phyloP scores from a whole-genome alignment of 2,888 invertebrate species.

The Steinernema scapterisci region DNA sequence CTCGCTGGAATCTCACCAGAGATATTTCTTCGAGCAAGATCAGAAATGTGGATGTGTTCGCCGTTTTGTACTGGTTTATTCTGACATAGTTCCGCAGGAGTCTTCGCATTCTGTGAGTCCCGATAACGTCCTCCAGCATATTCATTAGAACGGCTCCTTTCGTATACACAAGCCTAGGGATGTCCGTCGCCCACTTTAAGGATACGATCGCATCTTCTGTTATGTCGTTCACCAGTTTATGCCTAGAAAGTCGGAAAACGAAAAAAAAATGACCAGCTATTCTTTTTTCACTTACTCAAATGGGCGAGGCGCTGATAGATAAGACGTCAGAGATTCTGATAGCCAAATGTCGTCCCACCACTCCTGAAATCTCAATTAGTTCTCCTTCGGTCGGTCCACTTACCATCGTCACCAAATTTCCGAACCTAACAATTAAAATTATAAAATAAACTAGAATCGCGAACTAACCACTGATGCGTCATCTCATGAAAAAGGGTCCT shows the following conservation, averaged over 20 bases:
- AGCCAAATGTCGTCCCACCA: slow-evolving; percentile 45
- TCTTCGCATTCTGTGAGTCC: slow-evolving; percentile 33
- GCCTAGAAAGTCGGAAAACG: background rate
- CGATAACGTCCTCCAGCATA: slow-evolving; percentile 43
- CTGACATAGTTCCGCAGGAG: slow-evolving; percentile 39
- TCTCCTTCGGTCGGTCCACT: background rate
- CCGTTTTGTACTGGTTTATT: slow-evolving; percentile 34
- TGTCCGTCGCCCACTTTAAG: slow-evolving; percentile 34
- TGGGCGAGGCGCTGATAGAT: slow-evolving; percentile 27
- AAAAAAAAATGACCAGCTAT: background rate
- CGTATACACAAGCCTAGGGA: slow-evolving; percentile 38
- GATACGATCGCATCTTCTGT: slow-evolving; percentile 35
- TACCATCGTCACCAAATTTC: slow-evolving; percentile 41
- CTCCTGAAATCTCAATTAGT: slow-evolving; percentile 15
- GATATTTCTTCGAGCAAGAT: slow-evolving; percentile 33
- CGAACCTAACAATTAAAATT: slow-evolving; percentile 33
- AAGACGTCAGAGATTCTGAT: slow-evolving; percentile 40
- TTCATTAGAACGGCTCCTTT: slow-evolving; percentile 40
- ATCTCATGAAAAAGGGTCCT: slow-evolving; percentile 45
- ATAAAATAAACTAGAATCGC: background rate
- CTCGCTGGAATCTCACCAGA: background rate
- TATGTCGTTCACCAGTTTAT: slow-evolving; percentile 33
- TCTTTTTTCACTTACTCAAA: background rate
- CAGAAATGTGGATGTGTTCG: slow-evolving; percentile 40
- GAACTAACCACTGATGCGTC: slow-evolving; percentile 41